Conservation (phyloP, 2,888 invertebrate species). For the Ganaspis brasiliensis region DNA sequence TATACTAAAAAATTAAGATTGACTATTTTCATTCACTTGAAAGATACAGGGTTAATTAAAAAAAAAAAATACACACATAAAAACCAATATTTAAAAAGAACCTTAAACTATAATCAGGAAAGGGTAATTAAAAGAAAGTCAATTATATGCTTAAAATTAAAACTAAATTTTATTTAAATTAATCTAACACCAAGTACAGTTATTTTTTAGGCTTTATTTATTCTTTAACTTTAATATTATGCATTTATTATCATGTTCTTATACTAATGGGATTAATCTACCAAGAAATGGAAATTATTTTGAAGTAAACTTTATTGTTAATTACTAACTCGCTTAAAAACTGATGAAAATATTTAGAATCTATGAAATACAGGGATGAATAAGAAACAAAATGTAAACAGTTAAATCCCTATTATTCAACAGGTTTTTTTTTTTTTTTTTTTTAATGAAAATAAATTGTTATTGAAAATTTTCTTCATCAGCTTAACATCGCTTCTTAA, state of each 20-base stretch:
- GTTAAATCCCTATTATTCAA: constrained; percentile 73
- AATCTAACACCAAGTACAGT: constrained; percentile 8
- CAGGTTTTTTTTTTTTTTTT: constrained; percentile 69
- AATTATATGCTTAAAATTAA: neutral
- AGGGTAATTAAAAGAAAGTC: neutral
- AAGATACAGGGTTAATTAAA: too few species aligned
- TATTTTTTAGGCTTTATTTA: neutral
- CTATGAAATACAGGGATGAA: constrained; percentile 64
- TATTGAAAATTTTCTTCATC: constrained; percentile 63
- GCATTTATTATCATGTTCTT: neutral
- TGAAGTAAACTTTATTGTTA: constrained; percentile 28
- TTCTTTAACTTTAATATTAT: neutral
- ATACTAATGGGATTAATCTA: constrained; percentile 26
- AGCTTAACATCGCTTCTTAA: constrained; percentile 60
- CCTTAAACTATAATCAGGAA: neutral
- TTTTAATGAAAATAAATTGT: constrained; percentile 76
- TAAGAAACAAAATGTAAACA: constrained; percentile 70
- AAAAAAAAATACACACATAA: too few species aligned
- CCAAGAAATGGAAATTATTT: constrained; percentile 14
- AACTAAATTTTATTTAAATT: constrained; percentile 2
- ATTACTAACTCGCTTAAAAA: constrained; percentile 8
- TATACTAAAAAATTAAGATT: too few species aligned
- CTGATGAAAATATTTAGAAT: constrained; percentile 11
- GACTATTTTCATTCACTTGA: too few species aligned
- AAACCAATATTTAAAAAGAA: too few species aligned